A percentile compares a stretch with the other conserved stretches of the same genome.
Conservation (phyloP, 1,140 invertebrate species). For the Drosophila ogumai region DNA sequence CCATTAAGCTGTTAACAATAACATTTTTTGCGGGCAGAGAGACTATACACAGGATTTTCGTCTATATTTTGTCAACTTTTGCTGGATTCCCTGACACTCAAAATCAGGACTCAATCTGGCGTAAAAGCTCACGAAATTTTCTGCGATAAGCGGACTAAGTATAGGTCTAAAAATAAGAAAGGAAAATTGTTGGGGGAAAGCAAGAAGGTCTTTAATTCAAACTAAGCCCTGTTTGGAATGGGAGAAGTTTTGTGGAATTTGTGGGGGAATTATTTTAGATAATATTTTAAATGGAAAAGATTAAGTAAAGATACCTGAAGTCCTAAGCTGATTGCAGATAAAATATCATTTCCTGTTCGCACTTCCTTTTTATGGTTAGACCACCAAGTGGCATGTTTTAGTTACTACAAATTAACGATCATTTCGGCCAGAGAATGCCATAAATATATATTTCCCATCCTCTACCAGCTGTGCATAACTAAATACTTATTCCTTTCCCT, state of each 20-base stretch:
- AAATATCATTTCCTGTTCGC: slow-evolving; percentile 10
- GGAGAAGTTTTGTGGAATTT: background rate
- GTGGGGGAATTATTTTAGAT: background rate
- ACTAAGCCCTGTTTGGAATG: background rate
- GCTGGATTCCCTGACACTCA: slow-evolving; percentile 36
- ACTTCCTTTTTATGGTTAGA: background rate
- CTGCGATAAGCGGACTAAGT: slow-evolving; percentile 33
- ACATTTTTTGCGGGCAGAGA: slow-evolving; percentile 47
- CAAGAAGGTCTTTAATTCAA: slow-evolving; percentile 1
- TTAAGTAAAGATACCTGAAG: background rate
- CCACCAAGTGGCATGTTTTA: slow-evolving; percentile 36
- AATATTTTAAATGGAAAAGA: background rate
- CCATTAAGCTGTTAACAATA: slow-evolving; percentile 82
- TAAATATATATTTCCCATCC: slow-evolving; percentile 9
- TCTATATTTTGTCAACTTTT: slow-evolving; percentile 45
- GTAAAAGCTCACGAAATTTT: slow-evolving; percentile 22
- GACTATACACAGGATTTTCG: slow-evolving; percentile 34
- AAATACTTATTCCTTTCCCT: slow-evolving; percentile 40
- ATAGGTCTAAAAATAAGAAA: slow-evolving; percentile 6
- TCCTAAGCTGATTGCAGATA: background rate
- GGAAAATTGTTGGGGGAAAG: background rate
- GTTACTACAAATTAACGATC: slow-evolving; percentile 47
- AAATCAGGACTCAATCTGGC: slow-evolving; percentile 40
- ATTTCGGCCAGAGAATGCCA: slow-evolving; percentile 23
- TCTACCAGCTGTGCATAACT: slow-evolving; percentile 62